Evolutionary conservation across 2,888 invertebrate species (phyloP), one percentile per base, ranked within the genome.

Genomic region (Epistrophe eligans): DNA sequence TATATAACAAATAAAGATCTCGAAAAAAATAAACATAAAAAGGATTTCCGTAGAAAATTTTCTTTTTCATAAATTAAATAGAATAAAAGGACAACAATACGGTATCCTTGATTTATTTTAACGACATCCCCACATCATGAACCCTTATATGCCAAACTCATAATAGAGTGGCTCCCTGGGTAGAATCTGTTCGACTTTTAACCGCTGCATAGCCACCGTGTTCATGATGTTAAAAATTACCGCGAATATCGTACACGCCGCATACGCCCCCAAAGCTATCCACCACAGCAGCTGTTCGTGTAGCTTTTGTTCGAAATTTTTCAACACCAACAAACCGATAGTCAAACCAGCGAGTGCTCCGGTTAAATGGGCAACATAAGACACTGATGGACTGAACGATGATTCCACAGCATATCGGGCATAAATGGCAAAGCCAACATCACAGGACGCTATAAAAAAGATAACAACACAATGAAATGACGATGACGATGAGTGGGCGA

Each of bases 211-310:
- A 6, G 91, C 90, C 40, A 91, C 90, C 45, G 95, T 96, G 91
- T 97, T 97, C 94, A 97, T 96, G 84, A 98, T 94, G 94, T 99
- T 99, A 95, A 98, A 98, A 88, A 98, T 95, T 73, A 99, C 95
- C 73, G 98, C 98, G 93, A 98, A 98, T 70, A 98, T 95, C 40
- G 97, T 97, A 93, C 98, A 98, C 0, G 98, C 98, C 0, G 97
- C 96, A 94, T 98, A 99, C 6, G 98, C 97, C 13, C 98, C 98
- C 8, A 99, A 94, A 13, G 98, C 98, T 88, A 98, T 96, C 99
- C 99, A 99, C 98, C 98, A 99, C 90, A 98, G 95, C 88, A 98
- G 95, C 91, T 98, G 97, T 93, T 98, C 98, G 94, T 98, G 98
- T 17, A 98, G 95, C 89, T 98, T 96, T 93, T 98, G 98, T 93